These are phyloP conservation scores for Mechanitis mazaeus DNA, from an alignment of 2,888 invertebrate species.

Conservation along the genomic window DNA sequence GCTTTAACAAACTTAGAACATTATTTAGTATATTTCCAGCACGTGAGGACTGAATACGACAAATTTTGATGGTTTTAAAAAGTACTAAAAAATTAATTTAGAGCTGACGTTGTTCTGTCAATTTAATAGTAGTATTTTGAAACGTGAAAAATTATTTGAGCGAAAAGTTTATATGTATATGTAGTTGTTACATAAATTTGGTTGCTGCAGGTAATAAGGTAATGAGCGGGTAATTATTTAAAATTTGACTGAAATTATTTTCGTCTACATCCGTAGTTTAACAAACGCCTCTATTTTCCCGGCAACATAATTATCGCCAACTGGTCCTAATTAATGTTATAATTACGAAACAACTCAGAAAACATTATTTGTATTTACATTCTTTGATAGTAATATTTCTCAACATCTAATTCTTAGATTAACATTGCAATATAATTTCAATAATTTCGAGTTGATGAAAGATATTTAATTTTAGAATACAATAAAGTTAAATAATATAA, in stretches of 20 bases:
- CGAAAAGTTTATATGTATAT: background rate
- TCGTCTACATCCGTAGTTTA: slow-evolving; percentile 4
- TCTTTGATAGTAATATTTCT: no score
- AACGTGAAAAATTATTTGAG: background rate
- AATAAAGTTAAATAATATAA: no score
- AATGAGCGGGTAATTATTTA: background rate
- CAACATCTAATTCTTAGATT: no score
- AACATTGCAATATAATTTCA: no score
- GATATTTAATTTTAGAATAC: no score
- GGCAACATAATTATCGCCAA: no score
- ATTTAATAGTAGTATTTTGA: background rate
- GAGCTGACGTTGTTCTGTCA: slow-evolving; percentile 1
- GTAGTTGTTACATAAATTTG: background rate
- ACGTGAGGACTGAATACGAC: slow-evolving; percentile 43
- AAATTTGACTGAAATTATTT: background rate
- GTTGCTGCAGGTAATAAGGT: background rate
- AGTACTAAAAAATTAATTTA: slow-evolving; percentile 8
- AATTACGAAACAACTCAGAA: no score
- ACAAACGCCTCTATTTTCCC: slow-evolving; percentile 4
- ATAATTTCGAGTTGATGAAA: no score
- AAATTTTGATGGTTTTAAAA: slow-evolving; percentile 49
- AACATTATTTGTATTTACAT: no score
- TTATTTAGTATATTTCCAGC: slow-evolving; percentile 41
- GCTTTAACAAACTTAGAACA: slow-evolving; percentile 43
- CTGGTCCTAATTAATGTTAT: no score